phyloP scores from a whole-genome alignment of 37 sponge, comb jelly and placozoan species.

The Diacarnus erythraeanus region DNA sequence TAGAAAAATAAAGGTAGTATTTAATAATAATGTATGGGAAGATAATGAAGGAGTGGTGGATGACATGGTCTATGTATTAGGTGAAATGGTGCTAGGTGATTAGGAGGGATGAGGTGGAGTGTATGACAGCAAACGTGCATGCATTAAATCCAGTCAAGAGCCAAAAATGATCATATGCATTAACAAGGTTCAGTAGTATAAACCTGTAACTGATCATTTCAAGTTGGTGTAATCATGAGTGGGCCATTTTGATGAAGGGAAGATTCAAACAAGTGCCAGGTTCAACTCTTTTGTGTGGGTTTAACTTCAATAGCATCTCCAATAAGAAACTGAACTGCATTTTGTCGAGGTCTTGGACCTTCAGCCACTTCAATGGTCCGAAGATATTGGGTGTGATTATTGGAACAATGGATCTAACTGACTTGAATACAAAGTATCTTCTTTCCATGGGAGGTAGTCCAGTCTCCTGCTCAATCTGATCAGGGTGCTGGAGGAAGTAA shows the following conservation, averaged over 20 bases:
- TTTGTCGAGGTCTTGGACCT: conserved; percentile 8
- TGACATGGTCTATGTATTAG: conserved; percentile 3
- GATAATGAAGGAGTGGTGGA: background rate
- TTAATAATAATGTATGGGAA: background rate
- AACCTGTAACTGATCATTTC: conserved; percentile 11
- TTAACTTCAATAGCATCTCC: conserved; percentile 52
- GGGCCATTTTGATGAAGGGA: conserved; percentile 91
- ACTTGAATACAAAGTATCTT: conserved; percentile 71
- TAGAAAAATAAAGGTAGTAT: too few species aligned
- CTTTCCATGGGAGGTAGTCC: conserved; percentile 68
- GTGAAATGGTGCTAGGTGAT: conserved; percentile 6
- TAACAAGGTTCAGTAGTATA: too few species aligned
- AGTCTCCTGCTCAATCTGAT: conserved; percentile 32
- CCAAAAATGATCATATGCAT: too few species aligned
- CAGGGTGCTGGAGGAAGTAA: too few species aligned
- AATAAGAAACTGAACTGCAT: conserved; percentile 74
- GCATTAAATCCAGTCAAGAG: conserved; percentile 50
- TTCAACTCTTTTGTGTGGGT: conserved; percentile 47
- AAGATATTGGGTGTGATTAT: background rate
- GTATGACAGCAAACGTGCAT: conserved; percentile 54
- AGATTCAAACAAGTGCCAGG: conserved; percentile 61
- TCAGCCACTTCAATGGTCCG: background rate
- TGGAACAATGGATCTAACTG: conserved; percentile 32
- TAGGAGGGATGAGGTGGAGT: conserved; percentile 11
- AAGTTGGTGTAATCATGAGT: conserved; percentile 56